phyloP scores from a whole-genome alignment of 2,797 vertebrate genomes.

The Scleropages formosus region DNA sequence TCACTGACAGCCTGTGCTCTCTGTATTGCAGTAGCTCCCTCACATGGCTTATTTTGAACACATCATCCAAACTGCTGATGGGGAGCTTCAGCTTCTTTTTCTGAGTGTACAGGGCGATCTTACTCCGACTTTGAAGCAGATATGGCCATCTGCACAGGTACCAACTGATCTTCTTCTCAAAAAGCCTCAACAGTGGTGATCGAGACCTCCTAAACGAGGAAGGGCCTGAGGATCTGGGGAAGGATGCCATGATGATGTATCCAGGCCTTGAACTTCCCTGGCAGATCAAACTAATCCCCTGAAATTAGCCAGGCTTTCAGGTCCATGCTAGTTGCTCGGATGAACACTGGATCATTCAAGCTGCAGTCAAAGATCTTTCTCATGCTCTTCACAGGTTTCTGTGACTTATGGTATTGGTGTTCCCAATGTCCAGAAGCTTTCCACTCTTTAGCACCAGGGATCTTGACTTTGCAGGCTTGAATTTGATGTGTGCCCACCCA shows the following conservation, averaged over 20 bases:
- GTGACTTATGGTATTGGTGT: no score
- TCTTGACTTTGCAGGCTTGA: no score
- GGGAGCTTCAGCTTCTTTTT: slow-evolving; percentile 13
- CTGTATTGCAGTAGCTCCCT: neutral
- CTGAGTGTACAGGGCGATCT: neutral
- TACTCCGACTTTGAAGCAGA: neutral
- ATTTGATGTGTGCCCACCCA: no score
- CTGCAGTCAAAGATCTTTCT: no score
- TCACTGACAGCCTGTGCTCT: neutral
- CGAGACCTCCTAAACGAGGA: neutral
- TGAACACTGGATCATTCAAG: no score
- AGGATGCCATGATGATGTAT: neutral
- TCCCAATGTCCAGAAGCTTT: no score
- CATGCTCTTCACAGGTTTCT: no score
- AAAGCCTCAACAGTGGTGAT: neutral
- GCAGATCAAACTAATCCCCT: neutral
- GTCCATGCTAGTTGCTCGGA: neutral
- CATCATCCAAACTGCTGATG: slow-evolving; percentile 11
- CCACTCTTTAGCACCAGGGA: no score
- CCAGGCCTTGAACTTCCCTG: neutral
- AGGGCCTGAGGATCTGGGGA: neutral
- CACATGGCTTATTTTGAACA: slow-evolving; percentile 1
- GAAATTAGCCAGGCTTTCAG: neutral
- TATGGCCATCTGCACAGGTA: slow-evolving; percentile 1
- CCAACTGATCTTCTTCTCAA: neutral